Base-by-base conservation (phyloP, 1,140 invertebrate genomes). In the Drosophila ironensis region DNA sequence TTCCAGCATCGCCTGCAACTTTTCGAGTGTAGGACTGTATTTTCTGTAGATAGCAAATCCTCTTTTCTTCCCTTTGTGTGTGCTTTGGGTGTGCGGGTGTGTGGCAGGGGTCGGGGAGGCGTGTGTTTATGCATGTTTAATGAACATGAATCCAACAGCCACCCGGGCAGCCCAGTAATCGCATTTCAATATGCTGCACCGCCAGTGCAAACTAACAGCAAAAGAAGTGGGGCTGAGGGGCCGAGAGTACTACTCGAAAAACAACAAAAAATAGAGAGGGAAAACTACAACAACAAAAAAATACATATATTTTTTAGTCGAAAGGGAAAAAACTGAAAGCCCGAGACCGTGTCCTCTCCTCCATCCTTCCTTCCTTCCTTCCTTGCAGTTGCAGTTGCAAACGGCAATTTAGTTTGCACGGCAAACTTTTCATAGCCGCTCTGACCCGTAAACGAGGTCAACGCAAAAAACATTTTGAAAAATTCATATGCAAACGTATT, bases 401-500 rank as follows among this genome's bases (percentile, higher is more conserved):
- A 66, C 80, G 80, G 78, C 78, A 82, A 82, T 82, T 82, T 78
- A 84, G 78, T 82, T 84, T 81, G 71, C 69, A 75, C 51, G 76
- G 77, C 59, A 78, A 84, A 84, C 69, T 84, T 84, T 84, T 84
- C 80, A 84, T 84, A 84, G 78, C 47, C 51, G 57, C 63, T 63
- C 78, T 84, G 78, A 84, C 78, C 78, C 73, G 78, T 84, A 84
- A 84, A 84, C 78, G 78, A 78, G 78, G 78, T 84, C 78, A 84
- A 66, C 66, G 74, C 61, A 84, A 84, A 81, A 84, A 84, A 78
- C 78, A 84, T 84, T 84, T 84, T 84, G 80, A 84, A 84, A 84
- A 86, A 84, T 84, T 84, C 78, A 84, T 84, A 84, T 78, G 78
- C 78, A 84, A 84, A 84, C 78, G 78, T 84, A 84, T 84, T 84